Percentiles rank a stretch among this genome's conserved stretches.
Evolutionary conservation across 2,888 invertebrate genomes (phyloP).

Genomic region (Andrena chrysosceles): DNA sequence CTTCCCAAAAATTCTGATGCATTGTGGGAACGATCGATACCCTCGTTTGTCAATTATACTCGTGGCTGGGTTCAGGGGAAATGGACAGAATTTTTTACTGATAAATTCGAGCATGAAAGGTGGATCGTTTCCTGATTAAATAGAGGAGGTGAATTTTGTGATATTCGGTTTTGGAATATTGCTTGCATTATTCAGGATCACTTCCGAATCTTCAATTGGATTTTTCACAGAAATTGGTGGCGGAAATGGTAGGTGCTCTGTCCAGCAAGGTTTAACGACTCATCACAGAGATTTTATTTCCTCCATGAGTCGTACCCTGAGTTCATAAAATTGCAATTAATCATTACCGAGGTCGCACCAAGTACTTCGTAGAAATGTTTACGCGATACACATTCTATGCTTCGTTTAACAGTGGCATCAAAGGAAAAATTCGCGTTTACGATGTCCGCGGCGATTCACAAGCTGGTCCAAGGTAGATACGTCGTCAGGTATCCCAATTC

Average conservation of each 20-base stretch:
- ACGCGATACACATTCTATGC: background rate
- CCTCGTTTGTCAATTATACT: no score
- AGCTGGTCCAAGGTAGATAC: background rate
- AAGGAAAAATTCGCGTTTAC: background rate
- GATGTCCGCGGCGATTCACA: background rate
- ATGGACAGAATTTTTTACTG: no score
- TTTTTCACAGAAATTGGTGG: no score
- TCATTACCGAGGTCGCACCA: background rate
- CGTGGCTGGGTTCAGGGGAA: no score
- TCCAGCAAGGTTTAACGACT: background rate
- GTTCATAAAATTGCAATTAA: background rate
- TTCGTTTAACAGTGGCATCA: background rate
- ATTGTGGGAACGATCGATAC: background rate
- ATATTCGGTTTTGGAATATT: no score
- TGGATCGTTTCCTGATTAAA: no score
- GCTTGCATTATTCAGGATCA: no score
- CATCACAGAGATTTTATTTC: background rate
- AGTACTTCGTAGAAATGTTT: constrained; percentile 1
- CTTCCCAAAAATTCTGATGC: background rate
- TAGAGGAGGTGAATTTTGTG: no score
- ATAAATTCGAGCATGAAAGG: no score
- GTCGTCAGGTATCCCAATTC: constrained; percentile 21
- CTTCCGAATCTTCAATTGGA: no score
- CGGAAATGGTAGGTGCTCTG: background rate
- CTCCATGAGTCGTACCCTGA: background rate